Evolutionary conservation across 2,888 invertebrate species (phyloP), one percentile per base, ranked within the genome.

Genomic region (Ormyrus pomaceus): DNA sequence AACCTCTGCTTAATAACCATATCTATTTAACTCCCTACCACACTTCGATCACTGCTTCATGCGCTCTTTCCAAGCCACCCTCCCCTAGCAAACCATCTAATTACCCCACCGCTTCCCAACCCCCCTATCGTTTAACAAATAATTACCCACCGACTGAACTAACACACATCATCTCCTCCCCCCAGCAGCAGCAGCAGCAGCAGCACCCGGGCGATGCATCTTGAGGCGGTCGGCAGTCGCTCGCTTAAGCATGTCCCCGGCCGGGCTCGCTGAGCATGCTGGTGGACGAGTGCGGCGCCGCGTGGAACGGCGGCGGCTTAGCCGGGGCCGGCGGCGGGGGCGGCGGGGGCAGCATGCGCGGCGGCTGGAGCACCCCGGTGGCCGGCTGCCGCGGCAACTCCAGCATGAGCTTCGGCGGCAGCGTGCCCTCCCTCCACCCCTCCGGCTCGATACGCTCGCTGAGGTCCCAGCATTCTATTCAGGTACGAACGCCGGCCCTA

Each of bases 341-440:
- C n/a, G 68, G 58, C 13, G 75, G 69, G 8, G 70, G 71, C 59
- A 76, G 84, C 53, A 74, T 85, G 46, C 84, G 85, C 8, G 88
- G 87, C 10, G 89, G 89, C 80, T 90, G 90, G 90, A 89, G 89
- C 64, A 89, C 90, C 74, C 89, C 89, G 45, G 83, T 73, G 19
- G 19, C 19, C 59, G 88, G 87, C 79, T 89, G 88, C 84, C 87
- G 89, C 82, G 89, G 87, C 84, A 88, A 88, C 85, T 89, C 90
- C 10, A 85, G 87, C 74, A 89, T 88, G 88, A 89, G 89, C 84
- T 89, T 90, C 79, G 88, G 89, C n/a, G 90, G 90, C 72, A 90
- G 90, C 80, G 89, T 89, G 62, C 89, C 89, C 19, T 90, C 89
- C 7, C 87, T 90, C n/a, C 89, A 90, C 80, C 89, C 88, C 7